Base-by-base conservation (phyloP, 2,888 invertebrate species). In the Cryptosula pallasiana region DNA sequence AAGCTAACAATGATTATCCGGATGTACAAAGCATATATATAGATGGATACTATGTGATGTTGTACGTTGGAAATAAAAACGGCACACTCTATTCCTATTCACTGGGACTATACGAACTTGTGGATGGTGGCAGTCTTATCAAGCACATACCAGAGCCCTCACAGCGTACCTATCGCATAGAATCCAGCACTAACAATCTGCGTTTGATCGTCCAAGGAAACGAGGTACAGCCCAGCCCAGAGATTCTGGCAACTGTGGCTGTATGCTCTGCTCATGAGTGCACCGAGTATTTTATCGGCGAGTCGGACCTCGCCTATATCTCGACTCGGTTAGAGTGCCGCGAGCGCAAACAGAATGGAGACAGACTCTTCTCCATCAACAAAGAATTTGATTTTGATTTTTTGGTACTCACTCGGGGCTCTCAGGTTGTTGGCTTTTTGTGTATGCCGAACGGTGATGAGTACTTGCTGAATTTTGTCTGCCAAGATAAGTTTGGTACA, bases 51-150 rank as follows among this genome's bases (percentile, higher is more conserved):
- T 63, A 32, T 63, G 27, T 63, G 2, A 63, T 32, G 63, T 5
- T 63, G 9, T 63, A 63, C 27, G 63, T 63, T 27, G 63, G 32
- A 27, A 32, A n/a, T n/a, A 2, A 27, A 1, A 57, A 57, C 25
- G 25, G 25, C 25, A 16, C 20, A 9, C 5, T 16, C 25, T 63
- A 63, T n/a, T 2, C 25, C 3, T 63, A 63, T 63, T 27, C 20
- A 32, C 25, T 63, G 13, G 63, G 63, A 63, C 32, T 63, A 63
- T 63, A 63, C 34, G 25, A 63, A 27, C 63, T 63, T 63, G 32
- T 63, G 2, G n/a, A 32, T 45, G 45, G 45, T 13, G 20, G 9
- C 45, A 5, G 20, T 5, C 45, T 45, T 13, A 20, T 45, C 20
- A 5, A 20, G 5, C n/a, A n/a, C n/a, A n/a, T n/a, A n/a, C n/a